These are phyloP conservation scores for Thaumetopoea pityocampa DNA, from an alignment of 1,140 invertebrate species.

Conservation along the genomic window DNA sequence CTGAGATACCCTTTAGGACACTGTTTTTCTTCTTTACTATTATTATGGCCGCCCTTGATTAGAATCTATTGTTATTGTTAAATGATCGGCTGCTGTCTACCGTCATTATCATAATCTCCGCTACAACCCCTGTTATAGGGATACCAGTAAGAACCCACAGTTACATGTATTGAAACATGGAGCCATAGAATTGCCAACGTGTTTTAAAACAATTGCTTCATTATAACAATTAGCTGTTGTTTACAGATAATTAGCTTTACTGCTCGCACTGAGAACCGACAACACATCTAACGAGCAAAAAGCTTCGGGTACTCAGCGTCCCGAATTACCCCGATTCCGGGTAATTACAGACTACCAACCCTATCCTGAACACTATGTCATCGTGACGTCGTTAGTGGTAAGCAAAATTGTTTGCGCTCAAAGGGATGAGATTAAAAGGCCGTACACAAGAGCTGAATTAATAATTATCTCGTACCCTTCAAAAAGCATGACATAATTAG, in stretches of 20 bases:
- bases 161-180: too few species aligned
- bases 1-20: too few species aligned
- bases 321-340: slow-evolving; percentile 62
- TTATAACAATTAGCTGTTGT: too few species aligned
- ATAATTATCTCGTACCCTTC: slow-evolving; percentile 17
- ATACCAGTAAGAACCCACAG: too few species aligned
- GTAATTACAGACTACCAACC: slow-evolving; percentile 58
- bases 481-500: slow-evolving; percentile 17
- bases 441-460: slow-evolving; percentile 15
- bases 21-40: too few species aligned
- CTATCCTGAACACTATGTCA: slow-evolving; percentile 62
- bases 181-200: not conserved
- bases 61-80: too few species aligned
- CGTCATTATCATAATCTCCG: too few species aligned
- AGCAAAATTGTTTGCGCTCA: slow-evolving; percentile 52
- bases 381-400: slow-evolving; percentile 65
- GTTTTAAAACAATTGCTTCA: too few species aligned
- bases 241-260: too few species aligned
- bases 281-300: slow-evolving; percentile 62
- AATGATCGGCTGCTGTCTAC: too few species aligned
- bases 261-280: slow-evolving; percentile 20
- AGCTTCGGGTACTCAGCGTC: slow-evolving; percentile 47
- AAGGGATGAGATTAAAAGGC: slow-evolving; percentile 27
- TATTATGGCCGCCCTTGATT: too few species aligned
- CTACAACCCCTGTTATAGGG: too few species aligned